Base-by-base conservation (phyloP, 2,888 invertebrate species). In the Ormyrus rosae region DNA sequence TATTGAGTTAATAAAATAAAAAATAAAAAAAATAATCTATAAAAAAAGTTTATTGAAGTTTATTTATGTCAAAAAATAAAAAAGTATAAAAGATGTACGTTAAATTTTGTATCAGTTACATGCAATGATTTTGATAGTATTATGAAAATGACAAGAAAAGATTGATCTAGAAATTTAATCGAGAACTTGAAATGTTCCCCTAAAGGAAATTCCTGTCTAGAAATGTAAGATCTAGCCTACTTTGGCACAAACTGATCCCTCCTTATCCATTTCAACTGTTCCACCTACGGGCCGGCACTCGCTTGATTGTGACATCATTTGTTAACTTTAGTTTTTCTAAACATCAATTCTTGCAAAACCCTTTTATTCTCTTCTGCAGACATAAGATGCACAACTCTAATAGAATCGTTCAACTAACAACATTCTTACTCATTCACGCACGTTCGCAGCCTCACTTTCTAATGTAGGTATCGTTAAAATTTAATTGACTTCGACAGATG, bases 401-500 rank as follows among this genome's bases (percentile, higher is more conserved):
- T 79, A 83, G 63, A 81, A 79, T 81, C 79, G 77, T 64, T 78
- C 56, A 67, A 78, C 82, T 80, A 80, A 77, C 70, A 56, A 74
- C 74, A 78, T 81, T 82, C 75, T 64, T 73, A 69, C 64, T 82
- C 81, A 82, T 67, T 82, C 81, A 75, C 69, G 58, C 82, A 60
- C 73, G 48, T 79, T 72, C 56, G 61, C 81, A 81, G 74, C 69
- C 68, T 81, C 81, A 78, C 78, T 80, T 81, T 80, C 79, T 83
- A 83, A 83, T 83, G 81, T 76, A 80, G 87, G 86, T 89, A 89
- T 87, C 86, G 86, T 86, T 88, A 90, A 85, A 88, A 88, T 88
- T 88, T 90, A 90, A 90, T 90, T 90, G 90, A 90, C 90, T 90
- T 86, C 87, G 88, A 90, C 89, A 86, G 86, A 89, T 76, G 85